Evolutionary conservation across 1,140 invertebrate species (phyloP).

Genomic region (Drosophila pseudoobscura): DNA sequence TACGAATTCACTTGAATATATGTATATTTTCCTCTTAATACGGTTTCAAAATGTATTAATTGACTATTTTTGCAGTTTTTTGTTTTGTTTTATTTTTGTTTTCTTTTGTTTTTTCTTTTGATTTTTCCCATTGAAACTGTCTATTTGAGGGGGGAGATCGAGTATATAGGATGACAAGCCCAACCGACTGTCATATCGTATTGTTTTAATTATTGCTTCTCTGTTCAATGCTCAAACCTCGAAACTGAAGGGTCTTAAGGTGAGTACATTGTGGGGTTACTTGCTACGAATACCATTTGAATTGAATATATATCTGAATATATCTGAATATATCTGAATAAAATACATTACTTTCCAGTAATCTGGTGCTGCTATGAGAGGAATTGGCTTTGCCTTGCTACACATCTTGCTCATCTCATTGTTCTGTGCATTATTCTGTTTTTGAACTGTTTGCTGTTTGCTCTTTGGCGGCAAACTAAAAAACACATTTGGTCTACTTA

Average conservation of each 20-base stretch:
- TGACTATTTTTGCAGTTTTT: neutral
- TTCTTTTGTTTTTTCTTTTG: too few species aligned
- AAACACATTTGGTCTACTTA: neutral
- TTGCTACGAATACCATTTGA: neutral
- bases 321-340: neutral
- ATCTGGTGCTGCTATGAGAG: neutral
- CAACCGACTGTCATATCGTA: too few species aligned
- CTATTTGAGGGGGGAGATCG: too few species aligned
- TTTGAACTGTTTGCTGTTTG: neutral
- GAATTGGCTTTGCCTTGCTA: neutral
- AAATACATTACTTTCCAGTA: constrained; percentile 2
- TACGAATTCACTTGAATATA: constrained; percentile 8
- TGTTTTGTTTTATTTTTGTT: too few species aligned
- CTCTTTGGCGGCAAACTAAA: neutral
- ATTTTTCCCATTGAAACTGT: too few species aligned
- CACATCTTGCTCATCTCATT: neutral
- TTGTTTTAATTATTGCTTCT: too few species aligned
- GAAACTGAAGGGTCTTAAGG: neutral
- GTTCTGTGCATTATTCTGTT: constrained; percentile 1
- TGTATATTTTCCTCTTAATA: constrained; percentile 4
- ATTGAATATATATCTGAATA: neutral
- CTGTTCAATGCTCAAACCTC: neutral
- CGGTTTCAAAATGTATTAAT: constrained; percentile 3
- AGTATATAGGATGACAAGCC: too few species aligned
- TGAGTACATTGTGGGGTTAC: neutral